Conservation (phyloP, 2,888 invertebrate genomes). For the Latrodectus elegans region DNA sequence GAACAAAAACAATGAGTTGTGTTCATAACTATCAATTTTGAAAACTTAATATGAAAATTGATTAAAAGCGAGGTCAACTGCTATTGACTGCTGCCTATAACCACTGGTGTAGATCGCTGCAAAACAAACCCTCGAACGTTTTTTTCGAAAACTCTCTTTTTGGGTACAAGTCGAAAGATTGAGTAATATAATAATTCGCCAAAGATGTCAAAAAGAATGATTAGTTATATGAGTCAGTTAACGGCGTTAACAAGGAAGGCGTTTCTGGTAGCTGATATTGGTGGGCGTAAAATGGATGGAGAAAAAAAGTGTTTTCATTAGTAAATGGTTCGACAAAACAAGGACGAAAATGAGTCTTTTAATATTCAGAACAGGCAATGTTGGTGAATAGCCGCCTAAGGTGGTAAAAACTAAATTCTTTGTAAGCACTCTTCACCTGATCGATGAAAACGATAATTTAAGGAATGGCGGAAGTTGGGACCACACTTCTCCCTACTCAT, state of each 20-base stretch:
- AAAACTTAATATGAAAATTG: no score
- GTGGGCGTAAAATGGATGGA: slow-evolving; percentile 37
- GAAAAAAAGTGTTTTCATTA: slow-evolving; percentile 50
- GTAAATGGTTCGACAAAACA: slow-evolving; percentile 45
- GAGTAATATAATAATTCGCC: no score
- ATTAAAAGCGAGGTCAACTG: no score
- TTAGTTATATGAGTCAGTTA: slow-evolving; percentile 6
- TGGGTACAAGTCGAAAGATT: no score
- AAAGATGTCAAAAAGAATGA: slow-evolving; percentile 39
- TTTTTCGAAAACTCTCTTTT: no score
- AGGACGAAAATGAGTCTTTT: slow-evolving; percentile 57
- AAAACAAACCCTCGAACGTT: no score
- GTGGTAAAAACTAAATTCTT: slow-evolving; percentile 38
- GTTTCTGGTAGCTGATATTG: slow-evolving; percentile 30
- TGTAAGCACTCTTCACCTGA: slow-evolving; percentile 23
- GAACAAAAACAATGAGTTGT: no score
- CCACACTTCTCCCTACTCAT: neutral
- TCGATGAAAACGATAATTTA: slow-evolving; percentile 16
- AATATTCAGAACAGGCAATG: slow-evolving; percentile 62
- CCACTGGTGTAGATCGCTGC: no score
- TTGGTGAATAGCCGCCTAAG: slow-evolving; percentile 25
- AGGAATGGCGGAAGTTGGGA: slow-evolving; percentile 3
- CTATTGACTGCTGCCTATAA: no score
- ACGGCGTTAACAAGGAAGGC: slow-evolving; percentile 47
- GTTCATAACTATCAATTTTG: no score